phyloP scores from a whole-genome alignment of 1,140 invertebrate genomes.

The Drosophila littoralis region DNA sequence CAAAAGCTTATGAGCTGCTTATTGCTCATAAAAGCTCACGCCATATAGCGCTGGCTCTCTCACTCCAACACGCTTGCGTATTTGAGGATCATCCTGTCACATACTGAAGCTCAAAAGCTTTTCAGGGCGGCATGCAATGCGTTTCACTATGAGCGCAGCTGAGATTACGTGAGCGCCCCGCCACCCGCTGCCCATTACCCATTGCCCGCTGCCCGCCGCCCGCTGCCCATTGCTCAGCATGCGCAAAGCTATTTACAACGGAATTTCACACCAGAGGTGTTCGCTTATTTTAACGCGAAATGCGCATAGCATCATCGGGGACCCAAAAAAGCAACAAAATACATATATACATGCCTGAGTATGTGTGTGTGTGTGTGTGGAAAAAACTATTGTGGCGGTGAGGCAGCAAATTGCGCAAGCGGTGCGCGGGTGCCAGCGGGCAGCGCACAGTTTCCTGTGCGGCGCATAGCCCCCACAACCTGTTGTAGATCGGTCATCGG shows the following conservation, averaged over 20 bases:
- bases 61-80: background rate
- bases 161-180: conserved; percentile 11
- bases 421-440: background rate
- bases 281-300: conserved; percentile 49
- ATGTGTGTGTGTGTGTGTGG: background rate
- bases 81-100: conserved; percentile 6
- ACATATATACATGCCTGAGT: background rate
- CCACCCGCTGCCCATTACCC: background rate
- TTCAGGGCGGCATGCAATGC: background rate
- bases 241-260: conserved; percentile 48
- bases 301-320: conserved; percentile 40
- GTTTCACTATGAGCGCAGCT: background rate
- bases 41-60: background rate
- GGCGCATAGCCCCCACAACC: conserved; percentile 41
- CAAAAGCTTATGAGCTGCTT: conserved; percentile 46
- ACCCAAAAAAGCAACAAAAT: conserved; percentile 9
- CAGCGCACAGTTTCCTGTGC: conserved; percentile 54
- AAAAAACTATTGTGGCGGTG: conserved; percentile 27
- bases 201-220: background rate
- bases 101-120: conserved; percentile 20
- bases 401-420: conserved; percentile 39
- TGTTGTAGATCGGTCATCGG: conserved; percentile 46
- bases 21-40: conserved; percentile 16
- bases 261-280: conserved; percentile 61
- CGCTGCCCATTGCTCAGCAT: conserved; percentile 2